phyloP scores from a whole-genome alignment of 30 jellyfish, hydroid and myxozoan species.

The Nemopilema nomurai region DNA sequence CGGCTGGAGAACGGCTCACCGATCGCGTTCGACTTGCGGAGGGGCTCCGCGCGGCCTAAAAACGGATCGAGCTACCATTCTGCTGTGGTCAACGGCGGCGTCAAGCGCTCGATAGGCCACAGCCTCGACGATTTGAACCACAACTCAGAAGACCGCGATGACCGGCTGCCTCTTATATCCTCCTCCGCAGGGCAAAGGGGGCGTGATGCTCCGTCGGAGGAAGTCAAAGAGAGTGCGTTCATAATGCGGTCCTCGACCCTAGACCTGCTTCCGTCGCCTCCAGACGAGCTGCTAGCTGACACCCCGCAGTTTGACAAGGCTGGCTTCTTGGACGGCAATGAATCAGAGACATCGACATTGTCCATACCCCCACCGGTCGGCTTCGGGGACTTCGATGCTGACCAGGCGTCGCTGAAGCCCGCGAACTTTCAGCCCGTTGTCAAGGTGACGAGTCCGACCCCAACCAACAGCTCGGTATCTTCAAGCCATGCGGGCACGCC shows the following conservation, averaged over 20 bases:
- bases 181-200: conserved; percentile 25
- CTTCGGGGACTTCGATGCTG: conserved; percentile 50
- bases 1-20: conserved; percentile 57
- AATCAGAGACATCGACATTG: conserved; percentile 60
- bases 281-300: conserved; percentile 70
- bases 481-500: conserved; percentile 2
- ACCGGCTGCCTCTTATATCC: conserved; percentile 56
- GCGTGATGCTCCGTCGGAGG: conserved; percentile 9
- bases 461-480: conserved; percentile 55
- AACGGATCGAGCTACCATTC: conserved; percentile 37
- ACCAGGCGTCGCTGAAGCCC: neutral
- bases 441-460: conserved; percentile 77
- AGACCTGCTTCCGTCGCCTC: conserved; percentile 85
- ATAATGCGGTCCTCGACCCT: conserved; percentile 37
- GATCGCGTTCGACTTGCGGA: conserved; percentile 17
- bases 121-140: conserved; percentile 59
- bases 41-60: conserved; percentile 45
- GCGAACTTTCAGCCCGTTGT: conserved; percentile 27
- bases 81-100: conserved; percentile 45
- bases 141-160: conserved; percentile 15
- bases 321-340: conserved; percentile 42
- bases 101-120: conserved; percentile 16
- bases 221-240: conserved; percentile 23
- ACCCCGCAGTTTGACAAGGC: conserved; percentile 55
- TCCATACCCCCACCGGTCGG: conserved; percentile 84